A percentile compares a stretch with the other conserved stretches of the same genome.
These are phyloP conservation scores for Melinaea menophilus DNA, from an alignment of 2,888 invertebrate genomes.

Conservation along the genomic window DNA sequence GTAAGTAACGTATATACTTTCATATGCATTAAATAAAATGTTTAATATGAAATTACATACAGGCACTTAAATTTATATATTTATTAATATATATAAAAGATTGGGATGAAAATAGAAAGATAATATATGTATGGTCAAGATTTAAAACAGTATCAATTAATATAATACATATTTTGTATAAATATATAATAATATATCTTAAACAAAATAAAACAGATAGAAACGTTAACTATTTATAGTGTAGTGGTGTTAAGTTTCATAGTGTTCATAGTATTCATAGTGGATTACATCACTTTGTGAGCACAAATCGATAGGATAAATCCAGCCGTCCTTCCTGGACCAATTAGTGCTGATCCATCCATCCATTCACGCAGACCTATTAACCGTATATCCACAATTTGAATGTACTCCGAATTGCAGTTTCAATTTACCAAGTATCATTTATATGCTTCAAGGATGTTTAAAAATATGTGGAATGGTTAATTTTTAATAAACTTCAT, in stretches of 20 bases:
- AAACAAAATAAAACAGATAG: background rate
- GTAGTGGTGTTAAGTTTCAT: constrained; percentile 13
- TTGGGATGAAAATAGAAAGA: no score
- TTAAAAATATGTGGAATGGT: no score
- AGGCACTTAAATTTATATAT: no score
- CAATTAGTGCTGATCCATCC: constrained; percentile 64
- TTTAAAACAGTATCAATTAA: no score
- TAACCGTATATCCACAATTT: constrained; percentile 37
- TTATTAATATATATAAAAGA: no score
- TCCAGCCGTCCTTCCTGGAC: constrained; percentile 47
- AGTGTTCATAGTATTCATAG: background rate
- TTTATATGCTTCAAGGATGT: background rate
- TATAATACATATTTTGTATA: no score
- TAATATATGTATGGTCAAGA: no score
- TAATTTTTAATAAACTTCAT: no score
- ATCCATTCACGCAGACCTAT: constrained; percentile 59
- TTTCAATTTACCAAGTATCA: constrained; percentile 17
- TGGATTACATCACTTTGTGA: constrained; percentile 25
- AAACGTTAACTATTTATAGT: background rate
- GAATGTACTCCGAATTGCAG: constrained; percentile 18
- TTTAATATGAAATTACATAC: no score
- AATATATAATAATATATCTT: no score
- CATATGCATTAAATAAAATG: no score
- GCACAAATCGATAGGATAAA: constrained; percentile 47
- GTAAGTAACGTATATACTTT: no score